Base-by-base conservation (phyloP, 2,888 invertebrate genomes). In the Napeogenes sylphis region DNA sequence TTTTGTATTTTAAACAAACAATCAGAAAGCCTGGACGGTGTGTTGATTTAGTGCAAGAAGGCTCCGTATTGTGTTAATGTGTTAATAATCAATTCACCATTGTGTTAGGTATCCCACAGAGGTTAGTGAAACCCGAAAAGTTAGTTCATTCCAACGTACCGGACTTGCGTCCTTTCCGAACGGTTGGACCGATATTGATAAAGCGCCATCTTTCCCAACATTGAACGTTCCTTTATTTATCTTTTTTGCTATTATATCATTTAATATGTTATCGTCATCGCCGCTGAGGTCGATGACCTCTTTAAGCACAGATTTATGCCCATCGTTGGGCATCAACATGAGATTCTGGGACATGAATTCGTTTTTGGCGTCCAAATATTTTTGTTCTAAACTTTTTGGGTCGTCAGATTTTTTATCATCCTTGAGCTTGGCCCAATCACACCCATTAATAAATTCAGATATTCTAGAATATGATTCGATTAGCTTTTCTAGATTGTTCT, bases 401-500 rank as follows among this genome's bases (percentile, higher is more conserved):
- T 90, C 88, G 5, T 83, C 83, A 1, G 67, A 68, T 63, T 81
- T 83, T 70, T 81, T 85, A 4, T 83, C 83, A 0, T 77, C 75
- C 46, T 81, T 77, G 6, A 81, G 61, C 71, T 85, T 85, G 56
- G 87, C 84, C 91, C 91, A 91, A 78, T 89, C 86, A 66, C 90
- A 90, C 60, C 91, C 91, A 72, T 90, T 88, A 66, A 91, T 87
- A 61, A 91, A 91, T 57, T 91, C 91, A 2, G 81, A 81, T 67
- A 91, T 90, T 65, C 91, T 80, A 4, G 91, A 91, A 72, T 91
- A 91, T 0, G 88, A 85, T 59, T 89, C 86, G 30, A 90, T 84
- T 2, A 91, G 75, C 69, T 83, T 87, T 42, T 90, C 87, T 62
- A 88, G 67, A 68, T 85, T 87, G 59, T 86, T 87, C 64, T 85